Evolutionary conservation across 2,113 vertebrate species (phyloP).

Genomic region (Nesogale talazaci): DNA sequence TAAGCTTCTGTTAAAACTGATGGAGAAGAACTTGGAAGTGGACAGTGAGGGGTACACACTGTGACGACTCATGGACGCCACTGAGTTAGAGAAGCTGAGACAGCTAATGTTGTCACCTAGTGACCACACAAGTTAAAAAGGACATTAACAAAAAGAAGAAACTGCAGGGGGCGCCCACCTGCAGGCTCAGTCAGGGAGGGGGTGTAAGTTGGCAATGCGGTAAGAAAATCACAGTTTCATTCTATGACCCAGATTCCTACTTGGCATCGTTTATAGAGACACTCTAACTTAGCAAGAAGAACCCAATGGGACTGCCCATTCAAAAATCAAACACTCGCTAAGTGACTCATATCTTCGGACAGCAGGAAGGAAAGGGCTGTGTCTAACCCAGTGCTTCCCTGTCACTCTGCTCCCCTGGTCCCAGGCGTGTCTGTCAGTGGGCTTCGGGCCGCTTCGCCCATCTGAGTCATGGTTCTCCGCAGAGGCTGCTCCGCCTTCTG

Average conservation of each 20-base stretch:
- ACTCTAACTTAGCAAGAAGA: not conserved
- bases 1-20: not conserved
- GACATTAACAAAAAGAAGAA: not conserved
- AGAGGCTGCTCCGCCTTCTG: not conserved
- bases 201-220: not conserved
- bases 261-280: not conserved
- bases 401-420: not conserved
- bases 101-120: not conserved
- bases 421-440: too few species aligned
- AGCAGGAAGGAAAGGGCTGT: not conserved
- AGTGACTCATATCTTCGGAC: not conserved
- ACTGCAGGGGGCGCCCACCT: not conserved
- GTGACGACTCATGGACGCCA: not conserved
- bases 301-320: not conserved
- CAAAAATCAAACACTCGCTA: not conserved
- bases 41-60: not conserved
- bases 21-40: not conserved
- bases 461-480: not conserved
- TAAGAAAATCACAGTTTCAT: not conserved
- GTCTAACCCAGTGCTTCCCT: not conserved
- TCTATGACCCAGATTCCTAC: not conserved
- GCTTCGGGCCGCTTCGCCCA: not conserved
- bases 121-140: not conserved
- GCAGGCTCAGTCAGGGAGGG: not conserved
- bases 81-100: not conserved